phyloP scores from a whole-genome alignment of 2,888 invertebrate genomes.

The Diaprepes abbreviatus region DNA sequence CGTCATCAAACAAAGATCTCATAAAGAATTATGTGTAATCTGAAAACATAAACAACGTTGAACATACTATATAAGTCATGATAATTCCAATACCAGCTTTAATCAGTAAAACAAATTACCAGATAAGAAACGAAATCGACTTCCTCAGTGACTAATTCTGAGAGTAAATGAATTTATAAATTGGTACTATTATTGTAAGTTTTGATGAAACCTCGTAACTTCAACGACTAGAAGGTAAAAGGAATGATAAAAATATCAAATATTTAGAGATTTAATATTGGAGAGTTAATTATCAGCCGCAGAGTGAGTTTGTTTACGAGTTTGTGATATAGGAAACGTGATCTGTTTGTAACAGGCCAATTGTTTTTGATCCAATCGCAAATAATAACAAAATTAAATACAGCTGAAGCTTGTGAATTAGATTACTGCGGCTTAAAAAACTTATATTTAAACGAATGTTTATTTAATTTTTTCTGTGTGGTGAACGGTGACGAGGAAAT shows the following conservation, averaged over 20 bases:
- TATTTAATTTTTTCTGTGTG: neutral
- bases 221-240: neutral
- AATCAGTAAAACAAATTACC: too few species aligned
- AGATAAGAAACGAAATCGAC: too few species aligned
- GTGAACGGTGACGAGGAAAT: neutral
- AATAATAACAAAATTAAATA: neutral
- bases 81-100: too few species aligned
- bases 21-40: too few species aligned
- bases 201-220: neutral
- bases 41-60: too few species aligned
- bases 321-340: neutral
- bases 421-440: neutral
- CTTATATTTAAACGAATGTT: constrained; percentile 8
- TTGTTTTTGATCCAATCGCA: neutral
- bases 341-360: neutral
- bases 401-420: neutral
- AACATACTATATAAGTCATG: too few species aligned
- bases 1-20: too few species aligned
- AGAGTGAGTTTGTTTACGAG: constrained; percentile 4
- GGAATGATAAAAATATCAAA: constrained; percentile 2
- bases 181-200: too few species aligned
- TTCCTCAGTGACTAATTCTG: too few species aligned
- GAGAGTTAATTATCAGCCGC: constrained; percentile 1
- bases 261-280: neutral
- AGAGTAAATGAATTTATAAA: too few species aligned